Conservation (phyloP, 2,888 invertebrate genomes). For the Steinernema scapterisci region DNA sequence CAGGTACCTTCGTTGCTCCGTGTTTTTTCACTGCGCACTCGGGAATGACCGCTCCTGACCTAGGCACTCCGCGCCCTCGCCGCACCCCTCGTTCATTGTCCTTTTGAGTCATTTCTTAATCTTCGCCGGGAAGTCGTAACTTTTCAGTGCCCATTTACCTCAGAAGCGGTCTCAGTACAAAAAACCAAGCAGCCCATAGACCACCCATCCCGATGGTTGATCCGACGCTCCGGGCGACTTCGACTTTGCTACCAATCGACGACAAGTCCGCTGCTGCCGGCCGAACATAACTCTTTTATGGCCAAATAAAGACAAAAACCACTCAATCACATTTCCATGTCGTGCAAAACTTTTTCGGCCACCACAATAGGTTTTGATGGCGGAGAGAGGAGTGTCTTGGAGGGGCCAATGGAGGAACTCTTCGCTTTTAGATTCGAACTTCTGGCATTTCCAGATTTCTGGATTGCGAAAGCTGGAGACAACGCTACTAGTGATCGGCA, state of each 20-base stretch:
- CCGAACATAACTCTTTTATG: constrained; percentile 25
- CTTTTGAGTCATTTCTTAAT: constrained; percentile 20
- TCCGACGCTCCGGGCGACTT: constrained; percentile 1
- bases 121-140: not conserved
- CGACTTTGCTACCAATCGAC: constrained; percentile 5
- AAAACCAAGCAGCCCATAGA: constrained; percentile 25
- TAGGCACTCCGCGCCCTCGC: not conserved
- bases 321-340: constrained; percentile 29
- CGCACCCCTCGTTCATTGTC: not conserved
- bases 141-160: constrained; percentile 17
- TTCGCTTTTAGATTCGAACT: too few relatives aligned
- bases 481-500: too few relatives aligned
- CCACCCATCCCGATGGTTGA: constrained; percentile 16
- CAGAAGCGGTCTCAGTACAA: constrained; percentile 7
- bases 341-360: constrained; percentile 26
- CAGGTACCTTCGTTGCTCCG: not conserved
- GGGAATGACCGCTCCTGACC: not conserved
- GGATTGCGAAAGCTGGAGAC: too few relatives aligned
- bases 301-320: constrained; percentile 33
- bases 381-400: not conserved
- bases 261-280: constrained; percentile 5
- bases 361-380: constrained; percentile 8
- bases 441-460: too few relatives aligned
- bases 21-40: not conserved
- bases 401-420: too few relatives aligned